phyloP scores from a whole-genome alignment of 2,888 invertebrate genomes.

The Quadroppia sp. region DNA sequence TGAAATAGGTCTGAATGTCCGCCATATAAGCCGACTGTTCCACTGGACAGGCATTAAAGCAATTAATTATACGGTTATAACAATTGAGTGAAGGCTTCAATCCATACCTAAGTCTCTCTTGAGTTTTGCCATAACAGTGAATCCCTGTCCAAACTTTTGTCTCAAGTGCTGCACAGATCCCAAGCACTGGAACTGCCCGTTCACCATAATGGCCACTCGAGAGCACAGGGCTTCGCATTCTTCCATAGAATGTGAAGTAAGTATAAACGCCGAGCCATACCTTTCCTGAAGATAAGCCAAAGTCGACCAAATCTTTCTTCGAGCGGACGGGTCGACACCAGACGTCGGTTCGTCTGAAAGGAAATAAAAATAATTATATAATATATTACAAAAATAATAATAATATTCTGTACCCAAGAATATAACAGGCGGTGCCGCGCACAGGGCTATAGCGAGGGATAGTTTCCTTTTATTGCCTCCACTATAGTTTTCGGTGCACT shows the following conservation, averaged over 20 bases:
- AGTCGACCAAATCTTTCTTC: constrained; percentile 48
- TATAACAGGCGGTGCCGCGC: constrained; percentile 45
- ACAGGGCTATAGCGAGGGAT: constrained; percentile 45
- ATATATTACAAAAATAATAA: constrained; percentile 31
- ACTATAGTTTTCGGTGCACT: constrained; percentile 43
- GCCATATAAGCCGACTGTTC: neutral
- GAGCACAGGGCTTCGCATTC: constrained; percentile 79
- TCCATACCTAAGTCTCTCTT: constrained; percentile 34
- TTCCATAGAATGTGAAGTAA: constrained; percentile 69
- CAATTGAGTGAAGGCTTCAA: no score
- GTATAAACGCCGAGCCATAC: constrained; percentile 57
- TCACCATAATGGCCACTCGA: constrained; percentile 74
- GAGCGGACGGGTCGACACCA: constrained; percentile 48
- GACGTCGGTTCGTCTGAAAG: constrained; percentile 47
- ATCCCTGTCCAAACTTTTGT: constrained; percentile 66
- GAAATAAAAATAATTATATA: constrained; percentile 40
- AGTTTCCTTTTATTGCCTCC: constrained; percentile 47
- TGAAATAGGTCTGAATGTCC: neutral
- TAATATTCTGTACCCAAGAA: constrained; percentile 42
- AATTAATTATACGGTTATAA: no score
- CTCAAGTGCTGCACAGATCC: constrained; percentile 73
- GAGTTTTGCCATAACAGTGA: constrained; percentile 23
- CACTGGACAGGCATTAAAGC: neutral
- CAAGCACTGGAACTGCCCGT: constrained; percentile 68
- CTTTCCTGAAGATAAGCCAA: constrained; percentile 41